Evolutionary conservation across 2,888 invertebrate species (phyloP), one percentile per base, ranked within the genome.

Genomic region (Xanthostigma xanthostigma): DNA sequence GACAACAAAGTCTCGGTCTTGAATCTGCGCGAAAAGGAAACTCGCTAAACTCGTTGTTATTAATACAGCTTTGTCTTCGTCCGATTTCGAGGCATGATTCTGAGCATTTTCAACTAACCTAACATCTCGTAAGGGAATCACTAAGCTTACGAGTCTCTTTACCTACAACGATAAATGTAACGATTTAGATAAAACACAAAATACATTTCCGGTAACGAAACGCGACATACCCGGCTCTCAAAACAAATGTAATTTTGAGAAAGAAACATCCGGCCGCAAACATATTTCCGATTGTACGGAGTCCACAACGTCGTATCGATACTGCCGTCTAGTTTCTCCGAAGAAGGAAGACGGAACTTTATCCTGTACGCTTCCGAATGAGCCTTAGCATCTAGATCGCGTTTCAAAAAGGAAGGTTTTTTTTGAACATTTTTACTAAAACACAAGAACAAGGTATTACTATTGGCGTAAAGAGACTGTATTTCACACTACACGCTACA

Each of bases 221-320:
- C 9, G 35, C n/a, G 62, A 67, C 75, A 75, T 63, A 95, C 94
- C 72, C 89, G 79, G 67, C 96, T 96, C 62, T 89, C 87, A 64
- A 96, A 98, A 66, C 97, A 97, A 59, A 96, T 77, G 65, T 92
- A 98, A 70, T 90, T 93, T 61, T 87, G 84, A 0, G 96, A 96
- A 44, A 98, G 70, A 66, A 86, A 97, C 59, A 98, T 72, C 55
- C 84, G 77, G 12, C 97, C 97, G 71, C 81, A 79, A 49, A 88
- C 86, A 62, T 89, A 84, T 55, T 81, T 80, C 64, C 94, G 94
- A 62, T 93, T 89, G 64, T 90, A 97, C 0, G 96, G 95, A 2
- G 96, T 94, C 85, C 93, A 92, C 48, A 98, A 69, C 9, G 88
- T 81, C 61, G 92, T 91, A 60, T 90, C 89, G 47, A 90, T 87